A percentile compares a stretch with the other conserved stretches of the same genome.
phyloP scores from a whole-genome alignment of 2,113 vertebrate genomes.

The Salvelinus fontinalis region DNA sequence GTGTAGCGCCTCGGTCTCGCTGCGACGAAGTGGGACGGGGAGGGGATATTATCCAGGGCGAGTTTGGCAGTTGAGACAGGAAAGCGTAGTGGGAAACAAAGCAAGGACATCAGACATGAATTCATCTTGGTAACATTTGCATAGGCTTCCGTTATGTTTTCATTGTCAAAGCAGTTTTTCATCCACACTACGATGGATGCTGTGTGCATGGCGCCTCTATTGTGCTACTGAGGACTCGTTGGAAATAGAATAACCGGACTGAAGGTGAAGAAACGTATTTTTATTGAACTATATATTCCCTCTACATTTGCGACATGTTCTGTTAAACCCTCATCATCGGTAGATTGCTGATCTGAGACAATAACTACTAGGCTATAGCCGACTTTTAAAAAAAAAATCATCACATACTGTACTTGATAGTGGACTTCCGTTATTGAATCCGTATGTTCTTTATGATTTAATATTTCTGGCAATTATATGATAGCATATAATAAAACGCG shows the following conservation, averaged over 20 bases:
- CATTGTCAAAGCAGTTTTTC: background rate
- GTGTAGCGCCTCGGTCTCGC: background rate
- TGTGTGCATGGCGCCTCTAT: background rate
- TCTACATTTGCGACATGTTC: background rate
- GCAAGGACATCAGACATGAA: background rate
- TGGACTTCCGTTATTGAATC: no score
- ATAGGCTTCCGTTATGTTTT: background rate
- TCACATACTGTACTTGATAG: no score
- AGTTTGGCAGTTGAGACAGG: slow-evolving; percentile 1
- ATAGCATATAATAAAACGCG: no score
- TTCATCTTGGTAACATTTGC: background rate
- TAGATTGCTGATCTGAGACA: no score
- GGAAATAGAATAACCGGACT: background rate
- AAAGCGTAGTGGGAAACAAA: slow-evolving; percentile 5
- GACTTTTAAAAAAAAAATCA: no score
- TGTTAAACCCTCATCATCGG: background rate
- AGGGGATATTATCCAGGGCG: no score
- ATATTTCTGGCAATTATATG: no score
- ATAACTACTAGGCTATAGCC: no score
- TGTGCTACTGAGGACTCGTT: background rate
- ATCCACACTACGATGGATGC: background rate
- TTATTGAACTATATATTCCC: background rate
- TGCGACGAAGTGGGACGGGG: background rate
- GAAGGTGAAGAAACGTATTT: background rate
- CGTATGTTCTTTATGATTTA: no score